Conservation (phyloP, 2,113 vertebrate genomes). For the Cisticola juncidis region DNA sequence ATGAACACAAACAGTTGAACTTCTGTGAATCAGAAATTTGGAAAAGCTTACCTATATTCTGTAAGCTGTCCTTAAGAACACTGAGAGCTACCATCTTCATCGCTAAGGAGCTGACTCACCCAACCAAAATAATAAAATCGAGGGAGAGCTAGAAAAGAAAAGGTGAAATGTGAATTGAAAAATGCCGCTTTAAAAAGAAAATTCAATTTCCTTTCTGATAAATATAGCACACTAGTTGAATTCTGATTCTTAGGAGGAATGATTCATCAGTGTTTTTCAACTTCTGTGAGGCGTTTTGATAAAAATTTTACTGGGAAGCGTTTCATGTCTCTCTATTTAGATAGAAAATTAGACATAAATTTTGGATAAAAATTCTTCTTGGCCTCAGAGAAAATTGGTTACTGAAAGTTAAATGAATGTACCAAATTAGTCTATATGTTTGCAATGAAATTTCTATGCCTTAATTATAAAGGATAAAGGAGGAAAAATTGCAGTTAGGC, state of each 20-base stretch:
- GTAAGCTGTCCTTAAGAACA: background rate
- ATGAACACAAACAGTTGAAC: background rate
- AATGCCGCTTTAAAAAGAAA: background rate
- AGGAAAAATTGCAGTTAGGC: background rate
- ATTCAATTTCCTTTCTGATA: background rate
- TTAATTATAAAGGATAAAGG: background rate
- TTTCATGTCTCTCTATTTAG: background rate
- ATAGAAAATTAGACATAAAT: background rate
- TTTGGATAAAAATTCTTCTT: background rate
- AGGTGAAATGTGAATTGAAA: background rate
- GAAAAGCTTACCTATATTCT: background rate
- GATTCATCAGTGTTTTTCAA: slow-evolving; percentile 1
- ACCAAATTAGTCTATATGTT: background rate
- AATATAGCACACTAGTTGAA: slow-evolving; percentile 17
- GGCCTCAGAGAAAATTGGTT: background rate
- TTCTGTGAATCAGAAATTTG: background rate
- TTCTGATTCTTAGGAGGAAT: slow-evolving; percentile 14
- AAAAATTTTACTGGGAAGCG: background rate
- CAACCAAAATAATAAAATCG: background rate
- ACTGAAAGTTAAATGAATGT: background rate
- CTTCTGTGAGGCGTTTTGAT: background rate
- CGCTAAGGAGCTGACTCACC: background rate
- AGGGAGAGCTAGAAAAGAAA: background rate
- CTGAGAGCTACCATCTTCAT: background rate
- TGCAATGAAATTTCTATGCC: background rate